Evolutionary conservation across 1,140 invertebrate species (phyloP).

Genomic region (Conus ventricosus): DNA sequence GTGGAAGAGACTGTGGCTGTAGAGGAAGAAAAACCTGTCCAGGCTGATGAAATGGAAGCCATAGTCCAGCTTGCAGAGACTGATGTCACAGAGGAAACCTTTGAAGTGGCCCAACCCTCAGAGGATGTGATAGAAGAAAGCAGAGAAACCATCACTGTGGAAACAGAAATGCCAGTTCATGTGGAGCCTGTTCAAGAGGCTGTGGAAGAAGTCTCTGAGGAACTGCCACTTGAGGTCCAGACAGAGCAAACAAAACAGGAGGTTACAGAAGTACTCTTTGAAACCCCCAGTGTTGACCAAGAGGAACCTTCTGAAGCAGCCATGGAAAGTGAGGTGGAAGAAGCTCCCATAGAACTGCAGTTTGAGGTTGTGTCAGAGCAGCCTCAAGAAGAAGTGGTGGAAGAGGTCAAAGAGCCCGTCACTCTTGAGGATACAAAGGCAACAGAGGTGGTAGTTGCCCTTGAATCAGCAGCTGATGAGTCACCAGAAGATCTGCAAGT

Average conservation of each 20-base stretch:
- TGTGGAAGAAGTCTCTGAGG: slow-evolving; percentile 23
- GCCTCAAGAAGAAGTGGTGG: slow-evolving; percentile 38
- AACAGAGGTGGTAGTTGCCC: slow-evolving; percentile 33
- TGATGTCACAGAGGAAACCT: background rate
- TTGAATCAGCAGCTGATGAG: slow-evolving; percentile 21
- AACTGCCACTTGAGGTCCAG: slow-evolving; percentile 36
- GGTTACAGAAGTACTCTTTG: slow-evolving; percentile 38
- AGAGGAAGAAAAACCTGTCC: slow-evolving; percentile 12
- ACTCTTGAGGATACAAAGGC: slow-evolving; percentile 30
- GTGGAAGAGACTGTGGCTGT: slow-evolving; percentile 29
- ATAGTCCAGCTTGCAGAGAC: slow-evolving; percentile 9
- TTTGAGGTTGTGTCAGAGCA: slow-evolving; percentile 39
- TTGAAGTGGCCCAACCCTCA: slow-evolving; percentile 38
- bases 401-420: slow-evolving; percentile 42
- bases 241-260: slow-evolving; percentile 38
- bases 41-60: slow-evolving; percentile 23
- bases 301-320: slow-evolving; percentile 37
- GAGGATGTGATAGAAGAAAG: slow-evolving; percentile 47
- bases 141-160: slow-evolving; percentile 41
- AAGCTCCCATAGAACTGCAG: slow-evolving; percentile 25
- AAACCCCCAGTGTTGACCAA: slow-evolving; percentile 39
- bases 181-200: slow-evolving; percentile 38
- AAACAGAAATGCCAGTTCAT: slow-evolving; percentile 44
- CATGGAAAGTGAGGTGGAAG: slow-evolving; percentile 28
- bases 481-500: slow-evolving; percentile 7